Base-by-base conservation (phyloP, 2,113 vertebrate genomes). In the Poeciliopsis occidentalis region DNA sequence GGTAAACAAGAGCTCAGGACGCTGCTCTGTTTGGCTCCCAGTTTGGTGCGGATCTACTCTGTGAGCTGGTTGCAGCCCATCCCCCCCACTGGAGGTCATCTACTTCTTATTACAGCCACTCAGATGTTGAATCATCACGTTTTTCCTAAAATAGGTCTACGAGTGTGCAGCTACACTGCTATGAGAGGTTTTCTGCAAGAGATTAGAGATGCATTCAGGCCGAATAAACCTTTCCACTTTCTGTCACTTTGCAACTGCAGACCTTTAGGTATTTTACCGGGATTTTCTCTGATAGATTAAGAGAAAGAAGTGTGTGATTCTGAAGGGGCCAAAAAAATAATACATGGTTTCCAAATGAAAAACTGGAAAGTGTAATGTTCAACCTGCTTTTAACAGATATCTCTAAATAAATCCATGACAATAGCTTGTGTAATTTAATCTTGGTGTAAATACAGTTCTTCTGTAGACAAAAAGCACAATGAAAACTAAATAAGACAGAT, bases 81-180 rank as follows among this genome's bases (percentile, higher is more conserved):
- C 78, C 34, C 78, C 22, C 76, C 34, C 11, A 22, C n/a, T 67
- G 64, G 71, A 78, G 69, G 47, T 86, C 71, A 75, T 12, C 64
- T 10, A 80, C 75, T 86, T 88, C 68, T 54, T 54, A 66, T 83
- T 86, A 51, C 67, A 76, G 41, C 77, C 80, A 76, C 88, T 88
- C 87, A 39, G 79, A 87, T 80, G 75, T 80, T 88, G 86, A 90
- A 86, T 92, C 88, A 90, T 54, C 51, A 68, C 34, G 60, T 57
- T 54, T 26, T 72, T 82, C 81, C 83, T 74, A 87, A 91, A 91
- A 91, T 91, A 89, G 73, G 84, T 68, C 26, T 6, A 69, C 13
- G 76, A 78, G 74, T 82, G 79, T 82, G 57, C 61, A 82, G 73
- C 76, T 78, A 30, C 60, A 67, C 60, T 57, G 31, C 69, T 71